These are phyloP conservation scores for Syrmaticus mikado DNA, from an alignment of 2,113 vertebrate species.

Conservation along the genomic window DNA sequence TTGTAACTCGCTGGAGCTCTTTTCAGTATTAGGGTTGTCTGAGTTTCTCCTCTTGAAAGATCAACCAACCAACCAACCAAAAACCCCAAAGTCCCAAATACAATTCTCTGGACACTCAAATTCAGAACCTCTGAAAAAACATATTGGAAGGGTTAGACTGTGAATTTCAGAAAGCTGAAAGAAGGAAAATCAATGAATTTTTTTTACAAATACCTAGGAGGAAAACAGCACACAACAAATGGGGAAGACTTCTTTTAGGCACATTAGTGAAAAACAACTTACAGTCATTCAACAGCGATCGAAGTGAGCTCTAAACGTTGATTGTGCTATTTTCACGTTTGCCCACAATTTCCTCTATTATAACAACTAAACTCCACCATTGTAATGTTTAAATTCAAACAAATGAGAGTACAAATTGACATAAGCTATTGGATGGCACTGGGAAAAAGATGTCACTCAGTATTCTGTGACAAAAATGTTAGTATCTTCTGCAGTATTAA, in stretches of 20 bases:
- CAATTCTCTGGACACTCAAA: background rate
- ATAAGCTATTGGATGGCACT: fast-evolving
- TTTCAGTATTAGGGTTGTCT: background rate
- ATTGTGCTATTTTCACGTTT: background rate
- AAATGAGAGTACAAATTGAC: fast-evolving
- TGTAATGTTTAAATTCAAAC: background rate
- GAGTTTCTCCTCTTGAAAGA: background rate
- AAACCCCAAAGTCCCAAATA: background rate
- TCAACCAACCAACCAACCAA: background rate
- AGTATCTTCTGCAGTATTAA: fast-evolving
- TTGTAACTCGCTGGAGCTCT: background rate
- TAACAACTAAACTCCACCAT: background rate
- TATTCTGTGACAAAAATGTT: background rate
- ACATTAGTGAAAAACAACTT: background rate
- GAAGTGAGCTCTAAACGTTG: background rate
- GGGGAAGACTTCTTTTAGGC: background rate
- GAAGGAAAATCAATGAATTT: background rate
- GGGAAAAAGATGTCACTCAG: background rate
- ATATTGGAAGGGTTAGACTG: background rate
- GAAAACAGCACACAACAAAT: background rate
- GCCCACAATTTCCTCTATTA: background rate
- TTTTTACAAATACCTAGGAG: background rate
- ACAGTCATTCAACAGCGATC: background rate
- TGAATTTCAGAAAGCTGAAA: background rate
- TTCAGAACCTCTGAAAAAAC: background rate